Evolutionary conservation across 2,888 invertebrate genomes (phyloP), one percentile per base, ranked within the genome.

Genomic region (Nemotelus nigrinus): DNA sequence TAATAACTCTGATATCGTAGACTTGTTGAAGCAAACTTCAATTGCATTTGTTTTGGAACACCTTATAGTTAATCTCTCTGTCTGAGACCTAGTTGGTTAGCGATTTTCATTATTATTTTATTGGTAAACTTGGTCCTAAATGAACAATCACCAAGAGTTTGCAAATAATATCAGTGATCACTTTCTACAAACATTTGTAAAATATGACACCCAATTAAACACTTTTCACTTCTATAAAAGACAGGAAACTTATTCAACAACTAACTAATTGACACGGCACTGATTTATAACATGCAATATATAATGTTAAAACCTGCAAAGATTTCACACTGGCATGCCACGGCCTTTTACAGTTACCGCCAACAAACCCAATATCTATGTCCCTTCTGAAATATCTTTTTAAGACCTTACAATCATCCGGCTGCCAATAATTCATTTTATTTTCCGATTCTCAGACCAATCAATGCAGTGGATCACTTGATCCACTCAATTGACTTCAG

Each of bases 401-500:
- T 39, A 50, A 45, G 47, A 6, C 48, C 25, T 5, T 47, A 39
- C 4, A 68, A 48, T 2, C 48, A 39, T 6, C 44, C 48, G 63
- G 74, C 67, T 77, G 72, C 63, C 71, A 78, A 78, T 79, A 79
- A 77, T 68, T 79, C 79, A 79, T 79, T 77, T 65, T 75, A 72
- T 65, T 77, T 63, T 79, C 75, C 64, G 58, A 77, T 79, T 79
- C 79, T 76, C 79, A 77, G 70, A 77, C 75, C 79, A 79, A 79
- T 79, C 79, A 79, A 79, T 79, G 79, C 79, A 79, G 25, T 25
- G 25, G 25, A 79, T 79, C 79, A 79, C 77, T 77, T 77, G 77
- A 75, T 71, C 76, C 70, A 77, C 77, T 79, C 75, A 79, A 77
- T 79, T 79, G 79, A 79, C 79, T 79, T 41, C 63, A 63, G 44